These are phyloP conservation scores for Sphenodon punctatus DNA, from an alignment of 2,797 vertebrate genomes.

Conservation along the genomic window DNA sequence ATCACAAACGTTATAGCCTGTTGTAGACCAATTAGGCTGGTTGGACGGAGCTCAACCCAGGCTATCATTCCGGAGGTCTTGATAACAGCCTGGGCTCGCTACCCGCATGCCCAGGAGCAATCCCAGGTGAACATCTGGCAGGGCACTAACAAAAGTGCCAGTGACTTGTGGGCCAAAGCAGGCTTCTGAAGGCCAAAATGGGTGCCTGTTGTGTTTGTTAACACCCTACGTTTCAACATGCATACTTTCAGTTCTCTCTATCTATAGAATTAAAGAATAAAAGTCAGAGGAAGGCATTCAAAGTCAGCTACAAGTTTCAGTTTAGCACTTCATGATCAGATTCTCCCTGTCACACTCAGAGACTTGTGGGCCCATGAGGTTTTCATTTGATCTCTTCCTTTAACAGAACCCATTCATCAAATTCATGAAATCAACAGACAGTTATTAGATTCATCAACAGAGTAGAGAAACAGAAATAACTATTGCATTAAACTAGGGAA, in stretches of 20 bases:
- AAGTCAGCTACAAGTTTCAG: neutral
- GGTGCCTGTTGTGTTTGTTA: too few relatives aligned
- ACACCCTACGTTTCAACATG: too few relatives aligned
- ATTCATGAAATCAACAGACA: neutral
- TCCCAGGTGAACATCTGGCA: too few relatives aligned
- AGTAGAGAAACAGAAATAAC: conserved; percentile 14
- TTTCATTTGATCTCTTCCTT: conserved; percentile 39
- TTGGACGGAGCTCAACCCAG: too few relatives aligned
- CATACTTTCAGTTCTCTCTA: neutral
- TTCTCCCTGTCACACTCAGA: neutral
- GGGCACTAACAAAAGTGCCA: too few relatives aligned
- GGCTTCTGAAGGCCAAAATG: too few relatives aligned
- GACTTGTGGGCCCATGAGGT: neutral
- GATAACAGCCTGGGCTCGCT: too few relatives aligned
- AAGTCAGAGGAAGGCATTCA: neutral
- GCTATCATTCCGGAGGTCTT: too few relatives aligned
- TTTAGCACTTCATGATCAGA: neutral
- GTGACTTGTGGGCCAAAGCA: too few relatives aligned
- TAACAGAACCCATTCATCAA: conserved; percentile 22
- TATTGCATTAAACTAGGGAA: neutral
- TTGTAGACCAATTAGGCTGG: too few relatives aligned
- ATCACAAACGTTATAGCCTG: too few relatives aligned
- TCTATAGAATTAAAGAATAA: neutral
- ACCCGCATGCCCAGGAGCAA: too few relatives aligned
- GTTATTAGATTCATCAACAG: conserved; percentile 4